Evolutionary conservation across 2,888 invertebrate species (phyloP), one percentile per base, ranked within the genome.

Genomic region (Eristalis tenax): DNA sequence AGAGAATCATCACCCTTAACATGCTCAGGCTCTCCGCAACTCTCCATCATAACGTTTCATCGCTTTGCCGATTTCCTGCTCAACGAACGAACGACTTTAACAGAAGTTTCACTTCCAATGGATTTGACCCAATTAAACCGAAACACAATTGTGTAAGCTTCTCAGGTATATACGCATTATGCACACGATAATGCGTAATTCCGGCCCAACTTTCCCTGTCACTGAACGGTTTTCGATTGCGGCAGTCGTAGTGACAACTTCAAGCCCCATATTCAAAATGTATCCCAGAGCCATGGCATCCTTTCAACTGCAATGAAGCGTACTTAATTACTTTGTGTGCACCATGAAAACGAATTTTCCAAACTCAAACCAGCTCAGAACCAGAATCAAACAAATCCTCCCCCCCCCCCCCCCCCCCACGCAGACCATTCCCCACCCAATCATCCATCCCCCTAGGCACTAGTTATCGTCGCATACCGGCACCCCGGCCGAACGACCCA

Each of bases 291-390:
- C 50, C 18, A 50, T 18, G 28, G 10, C 35, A 13, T 59, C 70
- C 70, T 59, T 70, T 59, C 18, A 59, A 57, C 66, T 40, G 65
- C 75, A 65, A 38, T 59, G 59, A 68, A 40, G 59, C 68, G 43
- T 22, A 61, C 43, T 32, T 76, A 68, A 68, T 76, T 68, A 76
- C 11, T 28, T 13, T 61, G 43, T 59, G 28, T 59, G 28, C 32
- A n/a, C 56, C 56, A 65, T 56, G n/a, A 32, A 56, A 74, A 65
- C 63, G 40, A 35, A 50, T n/a, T 74, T 59, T 13, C 28, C 23
- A 23, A 59, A 59, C 59, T 6, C 35, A 22, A 22, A 6, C 23
- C 32, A 57, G 18, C 40, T 11, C 69, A 69, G 40, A 22, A 23
- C 15, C 59, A 61, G n/a, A 15, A 8, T 32, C 61, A 26, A 40